Evolutionary conservation across 2,113 vertebrate species (phyloP).

Genomic region (Bombycilla garrulus): DNA sequence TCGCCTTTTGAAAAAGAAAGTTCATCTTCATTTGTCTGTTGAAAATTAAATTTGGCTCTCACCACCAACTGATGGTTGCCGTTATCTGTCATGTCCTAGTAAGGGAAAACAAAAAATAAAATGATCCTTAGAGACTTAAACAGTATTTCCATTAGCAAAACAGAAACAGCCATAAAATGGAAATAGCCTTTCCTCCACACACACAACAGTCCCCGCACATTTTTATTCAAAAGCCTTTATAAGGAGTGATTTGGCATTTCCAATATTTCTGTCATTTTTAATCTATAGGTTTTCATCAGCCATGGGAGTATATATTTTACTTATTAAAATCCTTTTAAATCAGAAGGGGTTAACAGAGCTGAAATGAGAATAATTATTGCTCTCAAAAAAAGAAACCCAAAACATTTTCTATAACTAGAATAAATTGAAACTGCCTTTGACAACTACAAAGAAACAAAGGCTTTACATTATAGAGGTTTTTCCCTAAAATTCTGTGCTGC

Average conservation of each 20-base stretch:
- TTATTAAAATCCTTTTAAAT: neutral
- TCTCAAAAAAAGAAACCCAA: neutral
- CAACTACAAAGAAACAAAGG: neutral
- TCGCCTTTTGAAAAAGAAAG: constrained; percentile 94
- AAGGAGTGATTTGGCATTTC: neutral
- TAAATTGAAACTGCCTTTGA: neutral
- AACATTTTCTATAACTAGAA: neutral
- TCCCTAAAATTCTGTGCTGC: neutral
- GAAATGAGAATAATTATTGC: neutral
- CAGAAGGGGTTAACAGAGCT: neutral
- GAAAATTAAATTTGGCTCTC: constrained; percentile 94
- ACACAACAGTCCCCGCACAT: accelerated
- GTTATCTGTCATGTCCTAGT: constrained; percentile 97
- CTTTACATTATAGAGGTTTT: neutral
- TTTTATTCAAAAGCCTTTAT: neutral
- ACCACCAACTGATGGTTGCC: constrained; percentile 90
- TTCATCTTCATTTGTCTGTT: constrained; percentile 98
- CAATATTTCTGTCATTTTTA: neutral
- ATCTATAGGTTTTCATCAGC: neutral
- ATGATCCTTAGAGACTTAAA: neutral
- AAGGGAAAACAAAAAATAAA: neutral
- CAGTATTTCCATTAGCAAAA: neutral
- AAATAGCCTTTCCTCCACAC: neutral
- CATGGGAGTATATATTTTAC: neutral
- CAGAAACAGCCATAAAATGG: neutral